These are phyloP conservation scores for Pristis pectinata DNA, from an alignment of 2,797 vertebrate genomes.

Conservation along the genomic window DNA sequence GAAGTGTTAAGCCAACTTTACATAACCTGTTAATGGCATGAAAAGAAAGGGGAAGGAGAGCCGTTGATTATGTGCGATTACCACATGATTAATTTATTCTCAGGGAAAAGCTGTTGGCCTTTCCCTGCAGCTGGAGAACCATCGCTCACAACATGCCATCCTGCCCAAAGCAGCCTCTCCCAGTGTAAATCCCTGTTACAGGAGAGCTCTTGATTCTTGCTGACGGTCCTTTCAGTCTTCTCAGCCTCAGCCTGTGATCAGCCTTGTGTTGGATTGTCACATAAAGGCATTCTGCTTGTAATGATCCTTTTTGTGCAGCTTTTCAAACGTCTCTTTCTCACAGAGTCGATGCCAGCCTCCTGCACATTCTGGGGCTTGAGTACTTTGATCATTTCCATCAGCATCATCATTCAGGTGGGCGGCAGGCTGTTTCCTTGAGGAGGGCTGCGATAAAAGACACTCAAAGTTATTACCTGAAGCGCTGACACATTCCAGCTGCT, in stretches of 20 bases:
- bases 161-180: not conserved
- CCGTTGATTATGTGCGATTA: not conserved
- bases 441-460: conserved; percentile 54
- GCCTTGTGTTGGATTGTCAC: not conserved
- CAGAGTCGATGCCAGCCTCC: conserved; percentile 49
- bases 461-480: conserved; percentile 50
- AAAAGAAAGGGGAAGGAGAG: not conserved
- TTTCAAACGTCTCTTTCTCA: conserved; percentile 48
- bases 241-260: not conserved
- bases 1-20: not conserved
- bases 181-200: not conserved
- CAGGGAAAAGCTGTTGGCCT: not conserved
- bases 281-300: not conserved
- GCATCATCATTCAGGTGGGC: conserved; percentile 54
- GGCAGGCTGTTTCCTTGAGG: conserved; percentile 57
- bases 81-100: not conserved
- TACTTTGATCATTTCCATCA: conserved; percentile 61
- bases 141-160: not conserved
- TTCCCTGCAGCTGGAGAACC: not conserved
- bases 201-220: not conserved
- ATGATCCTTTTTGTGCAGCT: conserved; percentile 37
- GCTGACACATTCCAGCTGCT: conserved; percentile 46
- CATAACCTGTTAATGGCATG: not conserved
- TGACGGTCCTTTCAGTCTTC: not conserved
- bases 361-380: conserved; percentile 53